Conservation (phyloP, 2,797 vertebrate genomes). For the Eulemur rubriventer region DNA sequence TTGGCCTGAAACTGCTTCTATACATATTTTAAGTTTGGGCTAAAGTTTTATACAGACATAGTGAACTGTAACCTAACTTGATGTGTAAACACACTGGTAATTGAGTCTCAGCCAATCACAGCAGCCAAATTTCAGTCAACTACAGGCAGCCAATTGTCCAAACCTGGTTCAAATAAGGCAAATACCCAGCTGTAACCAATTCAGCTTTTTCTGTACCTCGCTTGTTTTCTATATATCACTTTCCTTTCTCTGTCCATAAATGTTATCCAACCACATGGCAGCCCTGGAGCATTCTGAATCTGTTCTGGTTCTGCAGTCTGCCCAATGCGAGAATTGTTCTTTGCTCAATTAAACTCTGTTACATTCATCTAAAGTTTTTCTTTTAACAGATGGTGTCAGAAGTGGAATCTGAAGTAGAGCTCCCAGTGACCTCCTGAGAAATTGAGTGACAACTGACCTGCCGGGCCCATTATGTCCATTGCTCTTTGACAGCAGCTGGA, state of each 20-base stretch:
- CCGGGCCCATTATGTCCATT: background rate
- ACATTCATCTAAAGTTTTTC: background rate
- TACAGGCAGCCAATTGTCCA: background rate
- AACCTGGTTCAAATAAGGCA: background rate
- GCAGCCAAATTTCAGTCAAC: background rate
- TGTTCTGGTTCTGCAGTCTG: background rate
- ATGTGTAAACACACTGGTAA: background rate
- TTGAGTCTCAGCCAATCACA: background rate
- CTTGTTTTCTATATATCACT: background rate
- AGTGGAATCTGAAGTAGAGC: background rate
- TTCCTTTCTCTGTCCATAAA: background rate
- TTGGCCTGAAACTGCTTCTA: background rate
- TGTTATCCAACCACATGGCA: background rate
- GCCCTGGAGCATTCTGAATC: background rate
- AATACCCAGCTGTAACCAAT: background rate
- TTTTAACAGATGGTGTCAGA: background rate
- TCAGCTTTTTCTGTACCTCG: background rate
- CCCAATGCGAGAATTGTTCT: background rate
- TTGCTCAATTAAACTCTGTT: background rate
- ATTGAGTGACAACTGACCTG: background rate
- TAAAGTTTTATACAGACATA: background rate
- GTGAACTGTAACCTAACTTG: background rate
- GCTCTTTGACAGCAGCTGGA: background rate
- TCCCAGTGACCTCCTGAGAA: background rate
- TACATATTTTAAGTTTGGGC: background rate